Conservation (phyloP, 2,113 vertebrate genomes). For the Elephantulus edwardii region DNA sequence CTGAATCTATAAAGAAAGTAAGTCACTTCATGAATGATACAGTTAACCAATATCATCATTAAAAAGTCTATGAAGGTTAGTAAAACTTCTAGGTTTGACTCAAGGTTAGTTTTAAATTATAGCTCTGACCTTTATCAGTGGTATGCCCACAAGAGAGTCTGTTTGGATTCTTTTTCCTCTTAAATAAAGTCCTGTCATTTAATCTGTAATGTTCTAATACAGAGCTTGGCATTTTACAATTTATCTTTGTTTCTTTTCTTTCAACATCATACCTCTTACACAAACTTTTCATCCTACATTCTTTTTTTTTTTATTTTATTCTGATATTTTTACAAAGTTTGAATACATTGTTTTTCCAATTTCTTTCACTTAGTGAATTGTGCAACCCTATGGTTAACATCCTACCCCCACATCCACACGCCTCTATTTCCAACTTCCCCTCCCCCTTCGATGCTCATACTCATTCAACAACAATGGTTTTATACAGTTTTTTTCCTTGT, state of each 20-base stretch:
- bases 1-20: slow-evolving; percentile 87
- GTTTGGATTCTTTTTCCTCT: not conserved
- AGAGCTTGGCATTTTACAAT: not conserved
- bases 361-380: no score
- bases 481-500: no score
- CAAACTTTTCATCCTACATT: not conserved
- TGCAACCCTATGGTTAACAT: no score
- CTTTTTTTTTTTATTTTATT: no score
- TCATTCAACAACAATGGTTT: no score
- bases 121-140: not conserved
- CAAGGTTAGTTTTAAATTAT: not conserved
- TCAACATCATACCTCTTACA: not conserved
- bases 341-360: no score
- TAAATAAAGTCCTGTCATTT: not conserved
- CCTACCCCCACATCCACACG: no score
- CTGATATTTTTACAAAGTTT: no score
- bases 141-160: not conserved
- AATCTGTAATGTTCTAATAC: not conserved
- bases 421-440: no score
- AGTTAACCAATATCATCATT: not conserved
- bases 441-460: no score
- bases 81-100: not conserved
- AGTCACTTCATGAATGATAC: not conserved
- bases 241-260: not conserved
- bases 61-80: not conserved